Evolutionary conservation across 1,140 invertebrate species (phyloP).

Genomic region (Radopholus similis): DNA sequence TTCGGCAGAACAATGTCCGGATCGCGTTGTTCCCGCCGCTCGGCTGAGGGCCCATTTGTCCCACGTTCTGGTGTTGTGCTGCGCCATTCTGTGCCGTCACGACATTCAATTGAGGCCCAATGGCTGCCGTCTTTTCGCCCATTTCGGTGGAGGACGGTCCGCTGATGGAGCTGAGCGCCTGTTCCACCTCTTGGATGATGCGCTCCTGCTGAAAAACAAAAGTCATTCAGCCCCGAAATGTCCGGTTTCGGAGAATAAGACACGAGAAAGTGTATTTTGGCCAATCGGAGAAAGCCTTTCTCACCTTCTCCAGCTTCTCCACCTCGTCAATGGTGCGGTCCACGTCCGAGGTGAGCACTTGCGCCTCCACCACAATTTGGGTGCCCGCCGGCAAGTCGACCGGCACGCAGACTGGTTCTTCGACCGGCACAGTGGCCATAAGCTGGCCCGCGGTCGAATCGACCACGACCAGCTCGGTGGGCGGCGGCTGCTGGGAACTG

Average conservation of each 20-base stretch:
- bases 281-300: background rate
- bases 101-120: background rate
- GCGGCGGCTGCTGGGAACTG: background rate
- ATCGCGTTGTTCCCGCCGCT: background rate
- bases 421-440: conserved; percentile 7
- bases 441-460: background rate
- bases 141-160: background rate
- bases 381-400: conserved; percentile 56
- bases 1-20: conserved; percentile 48
- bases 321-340: conserved; percentile 58
- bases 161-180: conserved; percentile 1
- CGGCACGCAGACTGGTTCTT: conserved; percentile 24
- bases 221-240: background rate
- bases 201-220: conserved; percentile 16
- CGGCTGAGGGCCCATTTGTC: background rate
- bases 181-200: conserved; percentile 16
- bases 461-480: too few species aligned
- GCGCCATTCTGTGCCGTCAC: background rate
- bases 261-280: background rate
- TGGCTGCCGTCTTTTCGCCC: background rate
- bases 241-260: background rate
- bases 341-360: conserved; percentile 58
- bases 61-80: background rate
- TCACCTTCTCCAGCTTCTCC: conserved; percentile 34
- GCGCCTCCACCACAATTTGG: conserved; percentile 56